Evolutionary conservation across 2,113 vertebrate species (phyloP), one percentile per base, ranked within the genome.

Genomic region (Sphaerodactylus townsendi): DNA sequence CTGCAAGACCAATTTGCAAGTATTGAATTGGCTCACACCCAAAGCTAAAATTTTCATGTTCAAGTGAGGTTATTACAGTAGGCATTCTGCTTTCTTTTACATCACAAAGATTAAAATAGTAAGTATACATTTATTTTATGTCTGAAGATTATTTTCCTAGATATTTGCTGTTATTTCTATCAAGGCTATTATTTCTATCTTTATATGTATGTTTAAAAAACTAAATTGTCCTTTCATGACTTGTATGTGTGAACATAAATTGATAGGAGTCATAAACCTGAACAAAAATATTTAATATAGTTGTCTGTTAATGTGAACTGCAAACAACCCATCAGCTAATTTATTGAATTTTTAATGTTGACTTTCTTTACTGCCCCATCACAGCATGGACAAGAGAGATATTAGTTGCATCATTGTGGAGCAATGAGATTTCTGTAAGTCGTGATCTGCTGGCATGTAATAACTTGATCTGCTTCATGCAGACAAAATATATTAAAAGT

Each of bases 401-500:
- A 83, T 92, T 94, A 91, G 83, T 79, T 92, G 93, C 93, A 92
- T 94, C 85, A 41, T 91, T 83, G 84, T 93, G 86, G 87, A 94
- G 95, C 95, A 94, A 91, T 95, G 96, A 95, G 93, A 96, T 96
- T 96, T 94, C 94, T 96, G 94, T 97, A 95, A 95, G 94, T 94
- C 56, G 86, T 95, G 94, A 95, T 96, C 95, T 94, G 90, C 93
- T 94, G 95, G 93, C 94, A 94, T 96, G 95, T 96, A 96, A 96
- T 96, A 97, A 96, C 93, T 95, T 86, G 96, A 96, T 96, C 92
- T 95, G 93, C 95, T 96, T 96, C 95, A 96, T 95, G 96, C 97
- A 96, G 97, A 95, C 96, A 96, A 96, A 97, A 97, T 97, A 96
- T 97, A 96, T 97, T 97, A 97, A 96, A 97, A 97, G 96, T 96